Percentiles rank a stretch among this genome's conserved stretches.
Conservation (phyloP, 2,888 invertebrate species). For the Ornithoptera priamus region DNA sequence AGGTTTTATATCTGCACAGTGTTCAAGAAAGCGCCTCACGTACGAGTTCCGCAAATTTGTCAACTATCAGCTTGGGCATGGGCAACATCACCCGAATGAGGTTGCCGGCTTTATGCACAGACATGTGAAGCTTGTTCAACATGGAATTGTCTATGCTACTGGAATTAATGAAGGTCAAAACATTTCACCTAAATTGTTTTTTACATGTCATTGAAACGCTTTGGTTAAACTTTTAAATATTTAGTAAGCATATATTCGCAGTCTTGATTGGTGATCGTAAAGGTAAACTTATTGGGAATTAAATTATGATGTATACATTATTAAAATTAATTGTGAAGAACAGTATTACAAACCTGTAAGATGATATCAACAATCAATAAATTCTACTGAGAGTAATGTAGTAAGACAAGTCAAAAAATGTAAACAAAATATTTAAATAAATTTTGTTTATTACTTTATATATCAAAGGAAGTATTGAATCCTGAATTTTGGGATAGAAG, state of each 20-base stretch:
- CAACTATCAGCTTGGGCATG: conserved; percentile 50
- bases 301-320: too few species aligned
- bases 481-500: too few species aligned
- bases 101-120: conserved; percentile 46
- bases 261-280: neutral
- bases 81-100: conserved; percentile 42
- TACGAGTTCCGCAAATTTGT: conserved; percentile 60
- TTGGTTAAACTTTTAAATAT: too few species aligned
- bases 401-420: too few species aligned
- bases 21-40: conserved; percentile 48
- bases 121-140: conserved; percentile 32
- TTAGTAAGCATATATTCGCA: neutral
- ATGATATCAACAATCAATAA: too few species aligned
- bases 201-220: neutral
- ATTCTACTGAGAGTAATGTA: too few species aligned
- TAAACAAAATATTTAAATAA: too few species aligned
- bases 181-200: neutral
- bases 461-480: too few species aligned
- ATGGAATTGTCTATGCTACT: conserved; percentile 25
- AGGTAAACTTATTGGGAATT: neutral
- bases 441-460: too few species aligned
- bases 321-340: too few species aligned
- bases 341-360: too few species aligned
- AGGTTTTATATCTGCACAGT: conserved; percentile 25
- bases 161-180: conserved; percentile 17